Evolutionary conservation across 2,888 invertebrate genomes (phyloP).

Genomic region (Lepidonotus clava): DNA sequence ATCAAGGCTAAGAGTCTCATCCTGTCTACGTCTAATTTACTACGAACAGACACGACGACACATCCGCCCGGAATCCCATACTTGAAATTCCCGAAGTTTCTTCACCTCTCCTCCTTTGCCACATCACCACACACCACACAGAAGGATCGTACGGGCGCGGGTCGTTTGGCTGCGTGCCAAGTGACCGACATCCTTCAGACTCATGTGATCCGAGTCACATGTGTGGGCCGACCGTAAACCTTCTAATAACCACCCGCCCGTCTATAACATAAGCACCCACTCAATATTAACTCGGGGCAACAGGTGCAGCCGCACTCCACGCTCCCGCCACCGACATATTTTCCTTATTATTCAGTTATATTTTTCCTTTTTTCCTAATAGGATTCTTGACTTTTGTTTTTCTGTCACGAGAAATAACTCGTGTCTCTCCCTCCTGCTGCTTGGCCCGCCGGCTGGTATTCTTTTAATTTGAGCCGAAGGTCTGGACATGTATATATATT

Average conservation of each 20-base stretch:
- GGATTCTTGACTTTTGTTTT: no score
- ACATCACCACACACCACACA: background rate
- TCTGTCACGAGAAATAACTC: no score
- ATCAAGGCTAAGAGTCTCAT: background rate
- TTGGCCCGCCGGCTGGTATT: no score
- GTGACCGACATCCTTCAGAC: slow-evolving; percentile 20
- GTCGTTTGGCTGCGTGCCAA: background rate
- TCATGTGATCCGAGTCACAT: slow-evolving; percentile 25
- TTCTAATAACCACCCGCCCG: background rate
- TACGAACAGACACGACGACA: background rate
- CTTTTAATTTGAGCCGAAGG: no score
- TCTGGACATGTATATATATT: no score
- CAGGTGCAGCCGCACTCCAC: background rate
- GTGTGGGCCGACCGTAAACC: background rate
- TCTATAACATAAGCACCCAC: background rate
- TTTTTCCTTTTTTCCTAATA: background rate
- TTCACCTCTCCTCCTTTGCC: background rate
- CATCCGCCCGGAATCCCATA: background rate
- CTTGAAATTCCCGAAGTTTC: background rate
- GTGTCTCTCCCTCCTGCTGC: no score
- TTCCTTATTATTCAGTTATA: background rate
- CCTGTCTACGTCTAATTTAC: background rate
- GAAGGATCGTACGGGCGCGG: background rate
- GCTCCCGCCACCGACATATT: background rate
- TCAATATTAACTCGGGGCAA: background rate